Conservation (phyloP, 2,888 invertebrate species). For the Athripsodes cinereus region DNA sequence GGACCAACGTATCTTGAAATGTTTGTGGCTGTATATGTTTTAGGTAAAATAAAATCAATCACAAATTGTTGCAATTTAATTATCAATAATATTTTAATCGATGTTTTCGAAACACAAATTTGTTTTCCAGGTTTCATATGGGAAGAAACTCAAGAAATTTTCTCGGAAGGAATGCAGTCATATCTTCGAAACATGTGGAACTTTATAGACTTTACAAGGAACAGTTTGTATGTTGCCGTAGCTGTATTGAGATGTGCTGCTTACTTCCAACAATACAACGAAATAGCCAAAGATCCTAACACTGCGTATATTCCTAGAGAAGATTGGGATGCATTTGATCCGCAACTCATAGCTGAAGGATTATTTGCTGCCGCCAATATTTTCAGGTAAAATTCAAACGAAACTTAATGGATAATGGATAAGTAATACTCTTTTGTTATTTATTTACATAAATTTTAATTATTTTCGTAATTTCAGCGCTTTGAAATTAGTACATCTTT, state of each 20-base stretch:
- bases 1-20: slow-evolving; percentile 79
- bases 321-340: slow-evolving; percentile 89
- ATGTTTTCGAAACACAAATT: background rate
- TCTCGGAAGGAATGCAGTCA: slow-evolving; percentile 75
- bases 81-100: too few species aligned
- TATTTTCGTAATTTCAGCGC: slow-evolving; percentile 56
- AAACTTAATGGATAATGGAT: background rate
- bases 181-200: slow-evolving; percentile 95
- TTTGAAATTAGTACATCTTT: slow-evolving; percentile 84
- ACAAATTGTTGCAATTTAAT: too few species aligned
- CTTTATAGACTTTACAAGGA: slow-evolving; percentile 90
- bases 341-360: slow-evolving; percentile 87
- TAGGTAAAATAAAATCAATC: slow-evolving; percentile 58
- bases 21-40: slow-evolving; percentile 75
- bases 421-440: background rate
- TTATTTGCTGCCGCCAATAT: slow-evolving; percentile 94
- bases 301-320: slow-evolving; percentile 75
- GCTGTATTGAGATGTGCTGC: slow-evolving; percentile 62
- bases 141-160: slow-evolving; percentile 89
- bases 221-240: slow-evolving; percentile 75
- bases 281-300: slow-evolving; percentile 60
- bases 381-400: slow-evolving; percentile 54
- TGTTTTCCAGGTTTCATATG: slow-evolving; percentile 68
- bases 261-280: slow-evolving; percentile 65
- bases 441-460: background rate